Evolutionary conservation across 37 sponge, comb jelly and placozoan species (phyloP), one percentile per base, ranked within the genome.

Genomic region (Ephydatia muelleri): DNA sequence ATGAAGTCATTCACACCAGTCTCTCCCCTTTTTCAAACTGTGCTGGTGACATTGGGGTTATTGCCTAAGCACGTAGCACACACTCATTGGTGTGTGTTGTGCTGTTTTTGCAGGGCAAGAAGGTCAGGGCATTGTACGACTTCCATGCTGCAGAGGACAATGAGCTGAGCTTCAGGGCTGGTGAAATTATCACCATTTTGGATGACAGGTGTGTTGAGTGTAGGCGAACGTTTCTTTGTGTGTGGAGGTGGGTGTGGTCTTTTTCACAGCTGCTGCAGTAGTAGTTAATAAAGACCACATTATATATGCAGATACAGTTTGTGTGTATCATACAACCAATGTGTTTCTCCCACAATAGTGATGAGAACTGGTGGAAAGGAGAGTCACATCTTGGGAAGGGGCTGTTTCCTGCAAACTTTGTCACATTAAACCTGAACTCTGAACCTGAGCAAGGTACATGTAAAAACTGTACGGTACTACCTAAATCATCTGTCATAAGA

Each of bases 311-410:
- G n/a, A n/a, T n/a, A n/a, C n/a, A n/a, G n/a, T n/a, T n/a, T n/a
- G n/a, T n/a, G n/a, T n/a, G n/a, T n/a, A n/a, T n/a, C 29, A 3
- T 29, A 68, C 70, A 30, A 6, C 5, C 5, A 68, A 68, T 68
- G 9, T 68, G 70, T 68, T 30, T 68, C 72, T 33, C 32, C n/a
- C 31, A 26, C 72, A 70, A 80, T 83, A 88, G 91, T 77, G 99
- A 98, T 78, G 92, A 92, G 77, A 94, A 93, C 88, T 99, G 99
- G 99, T 99, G 99, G 99, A 92, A 86, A 71, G 99, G 99, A 14
- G 33, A 84, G 83, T 88, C 96, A 16, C 89, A 88, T 6, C 67
- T 83, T 3, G 92, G 97, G 12, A 72, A 67, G n/a, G 99, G 99
- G 13, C 85, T 99, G 14, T 99, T 99, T 70, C 99, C 99, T 0